Base-by-base conservation (phyloP, 2,888 invertebrate species). In the Eupsilia transversa region DNA sequence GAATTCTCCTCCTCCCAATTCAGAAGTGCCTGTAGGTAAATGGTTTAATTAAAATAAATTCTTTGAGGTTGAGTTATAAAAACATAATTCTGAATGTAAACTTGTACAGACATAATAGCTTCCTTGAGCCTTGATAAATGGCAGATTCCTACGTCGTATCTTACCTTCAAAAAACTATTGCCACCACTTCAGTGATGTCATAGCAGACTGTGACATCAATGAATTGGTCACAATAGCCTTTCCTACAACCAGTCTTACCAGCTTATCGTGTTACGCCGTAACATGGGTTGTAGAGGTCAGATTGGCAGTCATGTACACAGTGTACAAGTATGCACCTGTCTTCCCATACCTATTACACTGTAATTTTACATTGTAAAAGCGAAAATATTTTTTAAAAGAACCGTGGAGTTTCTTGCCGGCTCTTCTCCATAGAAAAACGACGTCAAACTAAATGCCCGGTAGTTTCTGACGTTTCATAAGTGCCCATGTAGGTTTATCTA, bases 91-190 rank as follows among this genome's bases (percentile, higher is more conserved):
- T 14, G 20, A 68, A 43, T 61, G 20, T 35, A 12, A 43, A 33
- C 33, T 61, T 20, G 33, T 27, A 27, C 20, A 61, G 2, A 52
- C 30, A 41, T 60, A 71, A 52, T 23, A 14, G 6, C 14, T 52
- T 52, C 59, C 33, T 41, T 60, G 17, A 57, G 49, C 5, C 23
- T 68, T 72, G 17, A 30, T 20, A 38, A 10, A 46, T 54, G 14
- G n/a, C 17, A 14, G 38, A 30, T 52, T 49, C 17, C 23, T 17
- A 63, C 43, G 20, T 14, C 20, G 35, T 38, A 56, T 57, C 30
- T 49, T 38, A 49, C 70, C 59, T 70, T 60, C 49, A n/a, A 33
- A 60, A 33, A 20, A 14, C 30, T n/a, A 20, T 33, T 49, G 46
- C 7, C 2, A 27, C 41, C 6, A 41, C n/a, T n/a, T 67, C 30